These are phyloP conservation scores for Stenurella melanura DNA, from an alignment of 2,888 invertebrate species.

Conservation along the genomic window DNA sequence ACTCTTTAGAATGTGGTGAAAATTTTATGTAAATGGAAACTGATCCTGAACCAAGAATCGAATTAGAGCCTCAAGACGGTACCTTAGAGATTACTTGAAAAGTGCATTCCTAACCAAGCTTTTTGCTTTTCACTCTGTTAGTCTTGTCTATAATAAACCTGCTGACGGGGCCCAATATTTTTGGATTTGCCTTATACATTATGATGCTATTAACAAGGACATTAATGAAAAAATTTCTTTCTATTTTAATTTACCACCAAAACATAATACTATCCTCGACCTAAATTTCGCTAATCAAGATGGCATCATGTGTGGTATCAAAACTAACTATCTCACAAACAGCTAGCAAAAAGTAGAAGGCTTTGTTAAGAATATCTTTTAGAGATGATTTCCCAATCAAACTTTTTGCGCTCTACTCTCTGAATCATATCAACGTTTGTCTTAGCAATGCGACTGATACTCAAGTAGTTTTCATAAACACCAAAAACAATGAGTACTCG, in stretches of 20 bases:
- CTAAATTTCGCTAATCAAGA: too few relatives aligned
- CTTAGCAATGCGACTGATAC: neutral
- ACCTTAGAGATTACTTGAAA: neutral
- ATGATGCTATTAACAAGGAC: too few relatives aligned
- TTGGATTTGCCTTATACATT: too few relatives aligned
- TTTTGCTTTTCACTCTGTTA: neutral
- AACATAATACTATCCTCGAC: too few relatives aligned
- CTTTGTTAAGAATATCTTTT: neutral
- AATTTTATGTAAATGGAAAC: conserved; percentile 25
- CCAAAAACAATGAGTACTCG: too few relatives aligned
- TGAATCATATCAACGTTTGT: neutral
- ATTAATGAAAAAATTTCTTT: too few relatives aligned
- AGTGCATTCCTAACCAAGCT: neutral
- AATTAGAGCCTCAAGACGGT: neutral
- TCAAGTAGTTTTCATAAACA: too few relatives aligned
- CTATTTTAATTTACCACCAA: too few relatives aligned
- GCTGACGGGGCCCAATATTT: too few relatives aligned
- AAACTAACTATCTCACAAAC: too few relatives aligned
- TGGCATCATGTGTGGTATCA: too few relatives aligned
- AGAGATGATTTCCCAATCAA: neutral
- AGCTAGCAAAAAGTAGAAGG: neutral
- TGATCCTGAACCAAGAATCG: neutral
- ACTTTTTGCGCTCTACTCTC: neutral
- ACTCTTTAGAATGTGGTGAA: conserved; percentile 22
- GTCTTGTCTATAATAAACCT: too few relatives aligned